Evolutionary conservation across 2,797 vertebrate species (phyloP).

Genomic region (Loriculus beryllinus): DNA sequence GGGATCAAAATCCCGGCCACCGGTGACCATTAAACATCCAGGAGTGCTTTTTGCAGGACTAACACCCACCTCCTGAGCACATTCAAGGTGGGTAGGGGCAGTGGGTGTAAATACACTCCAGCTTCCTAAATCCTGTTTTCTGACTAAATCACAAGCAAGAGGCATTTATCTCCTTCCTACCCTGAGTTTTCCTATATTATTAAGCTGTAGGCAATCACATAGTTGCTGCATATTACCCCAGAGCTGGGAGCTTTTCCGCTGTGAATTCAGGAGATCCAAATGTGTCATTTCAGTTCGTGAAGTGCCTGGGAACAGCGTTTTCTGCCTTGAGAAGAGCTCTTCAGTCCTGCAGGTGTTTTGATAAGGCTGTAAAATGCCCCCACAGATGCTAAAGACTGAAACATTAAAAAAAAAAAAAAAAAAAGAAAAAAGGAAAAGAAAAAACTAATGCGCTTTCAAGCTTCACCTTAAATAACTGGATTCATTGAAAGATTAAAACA

Average conservation of each 20-base stretch:
- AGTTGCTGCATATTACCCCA: not conserved
- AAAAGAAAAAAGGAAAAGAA: too few relatives aligned
- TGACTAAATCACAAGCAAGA: not conserved
- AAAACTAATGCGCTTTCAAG: not conserved
- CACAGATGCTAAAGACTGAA: not conserved
- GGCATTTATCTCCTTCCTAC: not conserved
- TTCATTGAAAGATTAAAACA: not conserved
- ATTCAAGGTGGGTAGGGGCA: not conserved
- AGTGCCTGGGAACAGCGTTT: not conserved
- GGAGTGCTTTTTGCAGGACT: not conserved
- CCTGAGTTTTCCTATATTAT: not conserved
- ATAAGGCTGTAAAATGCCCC: not conserved
- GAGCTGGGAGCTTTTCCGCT: not conserved
- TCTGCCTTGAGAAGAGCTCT: not conserved
- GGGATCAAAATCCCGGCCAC: not conserved
- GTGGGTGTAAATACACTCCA: not conserved
- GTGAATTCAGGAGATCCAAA: constrained; percentile 1
- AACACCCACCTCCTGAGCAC: not conserved
- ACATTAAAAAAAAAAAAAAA: not conserved
- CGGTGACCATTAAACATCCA: not conserved
- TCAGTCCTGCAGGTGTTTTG: not conserved
- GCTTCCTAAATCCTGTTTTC: not conserved
- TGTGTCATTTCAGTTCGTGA: not conserved
- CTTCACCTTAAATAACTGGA: not conserved
- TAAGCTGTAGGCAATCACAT: not conserved